Evolutionary conservation across 2,888 invertebrate species (phyloP).

Genomic region (Eubasilissa splendida): DNA sequence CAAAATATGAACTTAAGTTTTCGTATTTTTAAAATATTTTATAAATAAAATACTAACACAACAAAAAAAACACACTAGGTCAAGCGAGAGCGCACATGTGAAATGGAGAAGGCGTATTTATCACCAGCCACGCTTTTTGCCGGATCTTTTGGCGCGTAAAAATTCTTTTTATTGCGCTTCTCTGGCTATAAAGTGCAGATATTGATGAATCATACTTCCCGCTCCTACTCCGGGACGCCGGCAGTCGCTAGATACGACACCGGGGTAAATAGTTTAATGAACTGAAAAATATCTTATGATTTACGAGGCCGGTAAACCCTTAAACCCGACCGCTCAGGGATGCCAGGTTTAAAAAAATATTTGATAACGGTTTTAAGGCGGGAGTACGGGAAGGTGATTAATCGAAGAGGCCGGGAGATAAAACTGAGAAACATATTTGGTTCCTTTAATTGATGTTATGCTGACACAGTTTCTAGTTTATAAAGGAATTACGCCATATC

Average conservation of each 20-base stretch:
- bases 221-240: background rate
- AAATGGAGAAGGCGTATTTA: constrained; percentile 1
- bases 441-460: constrained; percentile 11
- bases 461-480: background rate
- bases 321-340: constrained; percentile 18
- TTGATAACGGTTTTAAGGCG: constrained; percentile 20
- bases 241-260: constrained; percentile 6
- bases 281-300: constrained; percentile 57
- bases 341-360: constrained; percentile 22
- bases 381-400: background rate
- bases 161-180: constrained; percentile 3
- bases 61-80: background rate
- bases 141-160: background rate
- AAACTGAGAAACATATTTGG: constrained; percentile 17
- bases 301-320: constrained; percentile 44
- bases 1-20: too few species aligned
- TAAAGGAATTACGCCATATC: too few species aligned
- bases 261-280: constrained; percentile 56
- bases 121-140: background rate
- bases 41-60: too few species aligned
- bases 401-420: constrained; percentile 19
- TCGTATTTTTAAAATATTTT: too few species aligned
- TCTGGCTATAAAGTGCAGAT: constrained; percentile 16
- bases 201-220: constrained; percentile 53
- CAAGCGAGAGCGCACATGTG: background rate